Base-by-base conservation (phyloP, 2,888 invertebrate genomes). In the Heliothis peltigera region DNA sequence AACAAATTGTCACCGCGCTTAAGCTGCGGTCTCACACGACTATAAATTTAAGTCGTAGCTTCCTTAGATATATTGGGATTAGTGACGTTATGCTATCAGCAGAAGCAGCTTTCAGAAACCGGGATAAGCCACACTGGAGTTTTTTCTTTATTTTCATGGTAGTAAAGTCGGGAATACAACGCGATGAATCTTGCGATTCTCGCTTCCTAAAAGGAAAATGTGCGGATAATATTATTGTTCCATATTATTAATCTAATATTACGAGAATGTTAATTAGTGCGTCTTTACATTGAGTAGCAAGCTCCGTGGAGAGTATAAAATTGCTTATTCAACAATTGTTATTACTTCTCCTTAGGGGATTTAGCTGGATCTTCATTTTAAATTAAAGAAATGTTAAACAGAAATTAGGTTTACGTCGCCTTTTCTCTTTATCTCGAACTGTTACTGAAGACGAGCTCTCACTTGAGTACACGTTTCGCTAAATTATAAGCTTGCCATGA, bases 61-160 rank as follows among this genome's bases (percentile, higher is more conserved):
- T 76, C 80, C 71, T 79, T 69, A 85, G 83, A 85, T 84, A 85
- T 82, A 84, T 84, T 73, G 82, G 85, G 85, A 84, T 85, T 85
- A 85, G 84, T 76, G 75, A 72, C 75, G 74, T 78, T 67, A 69
- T 68, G 74, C 72, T 84, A 85, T 85, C 85, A 79, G 73, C 69
- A 63, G 46, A 66, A 78, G 63, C 77, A 72, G 77, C 76, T 80
- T 75, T 72, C 60, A 63, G 67, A 69, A 59, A 48, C 49, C 35
- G 15, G 42, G 46, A 54, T 62, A 56, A 57, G 51, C 49, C 51
- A 60, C 68, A 65, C 53, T 19, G 55, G 47, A 75, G n/a, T 64
- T 75, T 67, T 64, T 69, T 25, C 66, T 55, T 42, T 78, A 70
- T 81, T 52, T 58, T 39, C 58, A 61, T 15, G 28, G 8, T 4